Evolutionary conservation across 2,888 invertebrate species (phyloP), one percentile per base, ranked within the genome.

Genomic region (Vanessa cardui): DNA sequence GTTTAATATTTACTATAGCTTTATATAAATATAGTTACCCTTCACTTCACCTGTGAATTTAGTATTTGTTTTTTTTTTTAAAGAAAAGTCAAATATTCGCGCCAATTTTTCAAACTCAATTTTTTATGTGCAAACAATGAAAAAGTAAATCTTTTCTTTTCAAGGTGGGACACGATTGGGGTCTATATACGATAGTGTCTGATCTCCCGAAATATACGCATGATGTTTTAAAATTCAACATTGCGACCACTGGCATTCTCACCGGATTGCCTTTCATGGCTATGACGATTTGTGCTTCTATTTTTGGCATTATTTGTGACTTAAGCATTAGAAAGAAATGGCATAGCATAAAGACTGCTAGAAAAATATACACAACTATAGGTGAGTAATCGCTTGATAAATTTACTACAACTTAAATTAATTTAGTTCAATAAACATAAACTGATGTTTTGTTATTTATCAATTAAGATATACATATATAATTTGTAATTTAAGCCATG

Each of bases 161-260:
- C 2, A 88, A 94, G 82, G 81, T 93, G 60, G 93, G 93, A 1
- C 94, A 94, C 76, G 94, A 94, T 74, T 94, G 94, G 93, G 94
- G 94, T 6, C 92, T 94, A 73, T 94, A 93, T 76, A 94, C 94
- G 0, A 93, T 94, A 88, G 88, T 94, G 6, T 93, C 94, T 1
- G 94, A 94, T 75, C 81, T 94, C 31, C 94, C 94, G 0, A 93
- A 92, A 74, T 94, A 94, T 78, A 92, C 94, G 86, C 88, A 86
- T 45, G 93, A 93, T 66, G 89, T 94, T 3, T 80, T 94, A 61
- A 89, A 93, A 72, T 93, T 93, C 77, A 86, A 93, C 71, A 92
- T 94, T 61, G 80, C 86, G 39, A 79, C 90, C 80, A 94, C 94
- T 73, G 94, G 94, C 4, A 76, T 91, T 44, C 82, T 93, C 65